Evolutionary conservation across 2,888 invertebrate species (phyloP).

Genomic region (Hemaris fuciformis): DNA sequence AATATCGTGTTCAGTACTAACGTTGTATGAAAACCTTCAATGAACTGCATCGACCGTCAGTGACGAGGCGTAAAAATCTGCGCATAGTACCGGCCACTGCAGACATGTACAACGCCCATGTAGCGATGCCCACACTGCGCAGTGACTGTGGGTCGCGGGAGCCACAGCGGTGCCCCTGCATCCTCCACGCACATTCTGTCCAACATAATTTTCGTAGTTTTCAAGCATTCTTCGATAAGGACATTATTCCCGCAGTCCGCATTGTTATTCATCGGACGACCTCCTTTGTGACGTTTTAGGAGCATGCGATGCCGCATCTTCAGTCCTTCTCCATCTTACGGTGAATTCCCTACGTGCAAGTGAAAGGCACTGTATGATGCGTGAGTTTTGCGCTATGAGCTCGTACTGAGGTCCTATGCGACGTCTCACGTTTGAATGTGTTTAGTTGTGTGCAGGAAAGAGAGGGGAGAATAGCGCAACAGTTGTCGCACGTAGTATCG

Average conservation of each 20-base stretch:
- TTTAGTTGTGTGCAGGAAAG: constrained; percentile 31
- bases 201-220: background rate
- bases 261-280: constrained; percentile 79
- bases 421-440: constrained; percentile 35
- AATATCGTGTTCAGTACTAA: no score
- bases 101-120: background rate
- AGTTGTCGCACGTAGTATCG: constrained; percentile 76
- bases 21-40: background rate
- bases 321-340: constrained; percentile 41
- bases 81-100: background rate
- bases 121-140: background rate
- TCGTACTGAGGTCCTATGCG: constrained; percentile 56
- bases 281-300: constrained; percentile 75
- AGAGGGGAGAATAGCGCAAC: constrained; percentile 63
- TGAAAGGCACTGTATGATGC: constrained; percentile 53
- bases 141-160: background rate
- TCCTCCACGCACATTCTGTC: background rate
- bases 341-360: constrained; percentile 21
- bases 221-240: constrained; percentile 56
- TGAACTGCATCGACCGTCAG: background rate
- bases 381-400: constrained; percentile 71
- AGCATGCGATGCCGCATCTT: constrained; percentile 74
- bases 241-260: constrained; percentile 79
- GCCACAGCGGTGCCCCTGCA: background rate
- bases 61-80: background rate